Percentiles rank a stretch among this genome's conserved stretches.
Evolutionary conservation across 2,888 invertebrate genomes (phyloP).

Genomic region (Drosophila mayaguana): DNA sequence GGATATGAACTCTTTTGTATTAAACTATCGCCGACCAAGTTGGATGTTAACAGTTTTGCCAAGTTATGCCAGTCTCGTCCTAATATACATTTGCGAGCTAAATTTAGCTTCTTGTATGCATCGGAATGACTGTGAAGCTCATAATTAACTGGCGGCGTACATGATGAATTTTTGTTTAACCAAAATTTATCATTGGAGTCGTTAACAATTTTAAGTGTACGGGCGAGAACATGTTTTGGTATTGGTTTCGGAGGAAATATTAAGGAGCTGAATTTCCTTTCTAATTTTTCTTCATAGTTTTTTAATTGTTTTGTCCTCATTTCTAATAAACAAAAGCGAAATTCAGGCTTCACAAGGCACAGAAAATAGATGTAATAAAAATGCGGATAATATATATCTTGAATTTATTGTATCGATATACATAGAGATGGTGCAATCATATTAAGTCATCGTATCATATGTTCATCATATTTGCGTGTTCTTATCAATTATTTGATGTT

Average conservation of each 20-base stretch:
- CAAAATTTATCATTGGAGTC: slow-evolving; percentile 60
- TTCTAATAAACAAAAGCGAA: too few relatives aligned
- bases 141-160: slow-evolving; percentile 44
- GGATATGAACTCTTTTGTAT: slow-evolving; percentile 45
- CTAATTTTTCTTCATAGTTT: slow-evolving; percentile 3
- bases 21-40: slow-evolving; percentile 29
- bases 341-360: neutral
- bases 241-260: slow-evolving; percentile 43
- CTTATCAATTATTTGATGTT: too few relatives aligned
- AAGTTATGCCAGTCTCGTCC: slow-evolving; percentile 64
- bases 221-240: slow-evolving; percentile 53
- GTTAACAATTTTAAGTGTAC: slow-evolving; percentile 52
- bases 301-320: slow-evolving; percentile 1
- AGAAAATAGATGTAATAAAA: neutral
- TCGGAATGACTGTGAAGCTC: slow-evolving; percentile 28
- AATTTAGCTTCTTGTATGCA: slow-evolving; percentile 46
- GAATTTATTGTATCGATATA: neutral
- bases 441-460: too few relatives aligned
- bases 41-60: slow-evolving; percentile 56
- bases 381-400: neutral
- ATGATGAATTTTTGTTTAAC: slow-evolving; percentile 63
- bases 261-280: slow-evolving; percentile 13
- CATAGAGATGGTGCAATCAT: too few relatives aligned
- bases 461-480: too few relatives aligned
- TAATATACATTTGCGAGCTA: slow-evolving; percentile 62